Percentiles rank a stretch among this genome's conserved stretches.
Conservation (phyloP, 2,113 vertebrate genomes). For the Neodontobutis hainanensis region DNA sequence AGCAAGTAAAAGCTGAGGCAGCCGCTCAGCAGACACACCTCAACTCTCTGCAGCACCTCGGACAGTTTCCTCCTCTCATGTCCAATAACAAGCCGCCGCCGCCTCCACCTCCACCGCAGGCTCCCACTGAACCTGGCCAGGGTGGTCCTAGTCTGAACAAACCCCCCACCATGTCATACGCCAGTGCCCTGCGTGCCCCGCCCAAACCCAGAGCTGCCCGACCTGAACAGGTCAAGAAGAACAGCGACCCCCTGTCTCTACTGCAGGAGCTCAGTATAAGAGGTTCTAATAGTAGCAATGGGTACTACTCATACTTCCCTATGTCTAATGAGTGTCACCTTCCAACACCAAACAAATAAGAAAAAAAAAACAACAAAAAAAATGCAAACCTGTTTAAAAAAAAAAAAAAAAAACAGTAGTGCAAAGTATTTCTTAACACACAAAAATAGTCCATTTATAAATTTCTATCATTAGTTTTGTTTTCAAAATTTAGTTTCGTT, state of each 20-base stretch:
- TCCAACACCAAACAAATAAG: conserved; percentile 53
- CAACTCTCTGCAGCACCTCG: conserved; percentile 89
- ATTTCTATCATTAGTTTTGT: conserved; percentile 83
- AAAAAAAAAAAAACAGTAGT: conserved; percentile 58
- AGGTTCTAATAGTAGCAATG: conserved; percentile 97
- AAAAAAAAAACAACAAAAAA: conserved; percentile 69
- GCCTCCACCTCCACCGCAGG: conserved; percentile 75
- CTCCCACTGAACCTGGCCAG: conserved; percentile 76
- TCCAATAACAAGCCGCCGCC: conserved; percentile 81
- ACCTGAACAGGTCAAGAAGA: conserved; percentile 96
- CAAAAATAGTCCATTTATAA: conserved; percentile 76
- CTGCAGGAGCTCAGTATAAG: conserved; percentile 99
- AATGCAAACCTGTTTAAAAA: conserved; percentile 73
- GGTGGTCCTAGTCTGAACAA: conserved; percentile 81
- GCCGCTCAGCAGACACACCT: conserved; percentile 80
- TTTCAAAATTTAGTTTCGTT: conserved; percentile 80
- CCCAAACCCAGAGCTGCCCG: conserved; percentile 91
- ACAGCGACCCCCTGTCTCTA: conserved; percentile 95
- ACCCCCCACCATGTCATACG: conserved; percentile 95
- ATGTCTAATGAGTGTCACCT: conserved; percentile 91
- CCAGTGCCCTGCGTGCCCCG: conserved; percentile 94
- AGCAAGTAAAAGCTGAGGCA: conserved; percentile 85
- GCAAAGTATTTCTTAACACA: conserved; percentile 58
- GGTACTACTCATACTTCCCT: conserved; percentile 99
- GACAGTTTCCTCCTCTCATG: conserved; percentile 98